Base-by-base conservation (phyloP, 2,888 invertebrate genomes). In the Limnephilus lunatus region DNA sequence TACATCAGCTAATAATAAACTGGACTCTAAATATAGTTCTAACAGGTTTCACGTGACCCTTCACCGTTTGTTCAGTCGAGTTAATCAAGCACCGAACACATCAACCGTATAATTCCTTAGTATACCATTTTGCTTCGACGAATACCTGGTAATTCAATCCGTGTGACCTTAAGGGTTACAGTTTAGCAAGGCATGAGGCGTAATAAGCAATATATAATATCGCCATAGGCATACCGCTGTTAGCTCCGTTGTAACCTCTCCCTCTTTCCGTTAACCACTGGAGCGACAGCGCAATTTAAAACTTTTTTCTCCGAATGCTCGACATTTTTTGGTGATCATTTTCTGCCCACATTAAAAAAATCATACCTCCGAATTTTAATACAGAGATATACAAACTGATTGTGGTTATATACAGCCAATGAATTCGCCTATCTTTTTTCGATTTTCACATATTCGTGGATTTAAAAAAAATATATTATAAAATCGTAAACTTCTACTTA, bases 101-200 rank as follows among this genome's bases (percentile, higher is more conserved):
- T 68, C 31, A 19, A 53, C 53, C 53, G 87, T 53, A 31, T 48
- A 87, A 87, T n/a, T 19, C 53, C 19, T n/a, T 15, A 30, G 87
- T 19, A 31, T 87, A 30, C 68, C 87, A 87, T 30, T 53, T 53
- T 19, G 87, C 87, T 87, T 87, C 30, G 25, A 19, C 53, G 68
- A 87, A 48, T 32, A 31, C 12, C 31, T 53, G 32, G 87, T 87
- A 87, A 87, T 87, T 31, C 32, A 87, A 87, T 31, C 44, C 48
- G 9, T 5, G 30, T 48, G 53, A 87, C 87, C 87, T 87, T 87
- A 68, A 48, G 53, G 87, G 87, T 87, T 19, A 53, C 87, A 31
- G 48, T 87, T 87, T 87, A 87, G 87, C 31, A 14, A 87, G 7
- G 87, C 87, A n/a, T 53, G 87, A 87, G 53, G 68, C 31, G 31